phyloP scores from a whole-genome alignment of 2,797 vertebrate genomes.

The Manis pentadactyla region DNA sequence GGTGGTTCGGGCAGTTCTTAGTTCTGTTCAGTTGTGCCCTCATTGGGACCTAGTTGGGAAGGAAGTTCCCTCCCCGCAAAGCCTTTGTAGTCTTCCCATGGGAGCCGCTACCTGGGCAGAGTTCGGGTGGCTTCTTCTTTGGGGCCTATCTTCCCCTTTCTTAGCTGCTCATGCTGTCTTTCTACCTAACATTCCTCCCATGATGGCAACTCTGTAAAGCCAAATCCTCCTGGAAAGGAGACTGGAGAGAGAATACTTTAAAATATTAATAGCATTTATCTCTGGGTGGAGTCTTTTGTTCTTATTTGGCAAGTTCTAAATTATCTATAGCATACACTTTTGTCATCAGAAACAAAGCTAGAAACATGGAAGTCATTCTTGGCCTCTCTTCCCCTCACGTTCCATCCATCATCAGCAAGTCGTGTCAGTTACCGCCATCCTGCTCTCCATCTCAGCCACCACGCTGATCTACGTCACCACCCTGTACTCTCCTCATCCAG shows the following conservation, averaged over 20 bases:
- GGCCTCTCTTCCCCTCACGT: neutral
- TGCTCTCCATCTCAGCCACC: neutral
- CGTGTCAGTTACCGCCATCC: neutral
- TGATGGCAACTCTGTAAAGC: neutral
- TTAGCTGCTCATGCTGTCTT: too few species aligned
- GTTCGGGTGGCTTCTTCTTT: too few species aligned
- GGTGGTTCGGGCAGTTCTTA: too few species aligned
- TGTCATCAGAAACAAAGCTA: conserved; percentile 19
- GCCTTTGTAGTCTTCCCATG: too few species aligned
- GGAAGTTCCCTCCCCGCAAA: too few species aligned
- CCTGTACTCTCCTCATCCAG: neutral
- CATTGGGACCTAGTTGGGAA: too few species aligned
- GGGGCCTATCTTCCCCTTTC: too few species aligned
- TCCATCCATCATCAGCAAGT: neutral
- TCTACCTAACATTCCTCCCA: too few species aligned
- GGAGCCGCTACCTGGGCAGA: too few species aligned
- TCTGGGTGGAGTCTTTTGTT: neutral
- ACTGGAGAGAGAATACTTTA: neutral
- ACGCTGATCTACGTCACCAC: neutral
- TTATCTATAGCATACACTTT: conserved; percentile 6
- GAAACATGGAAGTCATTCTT: neutral
- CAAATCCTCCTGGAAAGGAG: neutral
- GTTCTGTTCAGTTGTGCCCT: too few species aligned
- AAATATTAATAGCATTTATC: neutral
- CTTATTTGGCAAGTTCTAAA: neutral